A percentile compares a stretch with the other conserved stretches of the same genome.
phyloP scores from a whole-genome alignment of 2,888 invertebrate species.

The Amorpha juglandis region DNA sequence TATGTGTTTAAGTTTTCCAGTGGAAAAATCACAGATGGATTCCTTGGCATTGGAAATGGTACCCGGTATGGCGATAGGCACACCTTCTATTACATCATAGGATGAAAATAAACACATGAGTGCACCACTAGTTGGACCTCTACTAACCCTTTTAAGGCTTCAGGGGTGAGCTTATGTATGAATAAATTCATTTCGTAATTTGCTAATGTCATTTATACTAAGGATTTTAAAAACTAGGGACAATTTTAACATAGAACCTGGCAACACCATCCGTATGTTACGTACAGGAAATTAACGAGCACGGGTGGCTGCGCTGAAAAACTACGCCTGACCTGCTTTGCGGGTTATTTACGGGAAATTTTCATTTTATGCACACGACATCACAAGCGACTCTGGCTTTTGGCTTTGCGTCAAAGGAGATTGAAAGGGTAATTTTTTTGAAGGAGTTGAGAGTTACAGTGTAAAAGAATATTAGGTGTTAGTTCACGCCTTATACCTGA shows the following conservation, averaged over 20 bases:
- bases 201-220: neutral
- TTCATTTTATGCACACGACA: slow-evolving; percentile 20
- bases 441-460: neutral
- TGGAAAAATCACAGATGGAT: too few relatives aligned
- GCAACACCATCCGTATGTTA: slow-evolving; percentile 2
- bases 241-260: neutral
- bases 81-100: too few relatives aligned
- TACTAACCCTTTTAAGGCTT: too few relatives aligned
- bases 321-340: slow-evolving; percentile 24
- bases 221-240: neutral
- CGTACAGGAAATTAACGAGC: slow-evolving; percentile 24
- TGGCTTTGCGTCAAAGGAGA: slow-evolving; percentile 2
- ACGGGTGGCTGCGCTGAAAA: slow-evolving; percentile 22
- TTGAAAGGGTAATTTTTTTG: slow-evolving; percentile 2
- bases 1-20: too few relatives aligned
- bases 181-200: too few relatives aligned
- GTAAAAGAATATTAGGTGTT: too few relatives aligned
- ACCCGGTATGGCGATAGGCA: too few relatives aligned
- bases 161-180: too few relatives aligned
- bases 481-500: too few relatives aligned
- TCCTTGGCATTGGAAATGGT: too few relatives aligned
- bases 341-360: slow-evolving; percentile 26
- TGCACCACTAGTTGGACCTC: too few relatives aligned
- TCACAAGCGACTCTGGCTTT: neutral
- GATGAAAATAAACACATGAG: too few relatives aligned